These are phyloP conservation scores for Apostichopus japonicus DNA, from an alignment of 35 echinoderm and acorn worm genomes.

Conservation along the genomic window DNA sequence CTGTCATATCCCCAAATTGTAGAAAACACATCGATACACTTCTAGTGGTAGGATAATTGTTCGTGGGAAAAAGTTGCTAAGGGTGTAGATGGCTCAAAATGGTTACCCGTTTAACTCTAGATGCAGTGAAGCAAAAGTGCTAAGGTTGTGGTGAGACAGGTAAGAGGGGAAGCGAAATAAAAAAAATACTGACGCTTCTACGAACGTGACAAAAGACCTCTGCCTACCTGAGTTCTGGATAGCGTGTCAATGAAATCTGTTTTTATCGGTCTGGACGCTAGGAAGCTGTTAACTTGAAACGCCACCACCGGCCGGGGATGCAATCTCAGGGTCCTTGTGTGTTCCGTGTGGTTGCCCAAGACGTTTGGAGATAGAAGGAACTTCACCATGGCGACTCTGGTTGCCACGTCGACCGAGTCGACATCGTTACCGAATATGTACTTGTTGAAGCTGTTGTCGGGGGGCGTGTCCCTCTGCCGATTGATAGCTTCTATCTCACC, in stretches of 20 bases:
- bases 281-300: slow-evolving; percentile 84
- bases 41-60: too few relatives aligned
- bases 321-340: slow-evolving; percentile 86
- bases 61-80: too few relatives aligned
- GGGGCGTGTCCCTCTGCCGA: slow-evolving; percentile 47
- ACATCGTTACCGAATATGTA: slow-evolving; percentile 96
- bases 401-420: slow-evolving; percentile 95
- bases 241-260: slow-evolving; percentile 69
- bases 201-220: neutral
- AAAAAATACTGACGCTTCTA: neutral
- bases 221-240: slow-evolving; percentile 72
- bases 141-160: too few relatives aligned
- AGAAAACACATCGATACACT: too few relatives aligned
- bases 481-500: slow-evolving; percentile 79
- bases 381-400: slow-evolving; percentile 90
- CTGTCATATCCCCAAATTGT: too few relatives aligned
- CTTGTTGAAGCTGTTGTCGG: slow-evolving; percentile 78
- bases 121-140: too few relatives aligned
- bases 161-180: too few relatives aligned
- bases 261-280: slow-evolving; percentile 67
- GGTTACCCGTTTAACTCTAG: too few relatives aligned
- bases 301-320: slow-evolving; percentile 95
- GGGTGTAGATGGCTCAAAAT: too few relatives aligned
- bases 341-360: slow-evolving; percentile 83
- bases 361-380: slow-evolving; percentile 89